phyloP scores from a whole-genome alignment of 2,113 vertebrate species.

The Nannobrachium achirus region DNA sequence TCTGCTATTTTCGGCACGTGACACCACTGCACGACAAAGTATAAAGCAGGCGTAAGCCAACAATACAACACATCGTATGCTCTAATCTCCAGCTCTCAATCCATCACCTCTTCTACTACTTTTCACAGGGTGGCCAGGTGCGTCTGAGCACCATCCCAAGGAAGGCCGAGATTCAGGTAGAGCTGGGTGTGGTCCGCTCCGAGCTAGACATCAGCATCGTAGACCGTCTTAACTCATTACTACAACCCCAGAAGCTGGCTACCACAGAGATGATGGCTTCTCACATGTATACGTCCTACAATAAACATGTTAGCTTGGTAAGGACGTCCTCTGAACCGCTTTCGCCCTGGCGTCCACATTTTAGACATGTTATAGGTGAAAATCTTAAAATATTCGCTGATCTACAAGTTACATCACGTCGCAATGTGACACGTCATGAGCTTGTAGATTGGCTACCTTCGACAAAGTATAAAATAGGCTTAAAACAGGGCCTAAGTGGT shows the following conservation, averaged over 20 bases:
- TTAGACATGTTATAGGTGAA: too few relatives aligned
- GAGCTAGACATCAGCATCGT: slow-evolving; percentile 98
- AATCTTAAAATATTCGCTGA: too few relatives aligned
- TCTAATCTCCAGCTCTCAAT: neutral
- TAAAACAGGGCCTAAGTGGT: too few relatives aligned
- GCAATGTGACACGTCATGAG: too few relatives aligned
- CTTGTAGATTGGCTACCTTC: too few relatives aligned
- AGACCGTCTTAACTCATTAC: slow-evolving; percentile 94
- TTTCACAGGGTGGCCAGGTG: slow-evolving; percentile 87
- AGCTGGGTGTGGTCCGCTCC: slow-evolving; percentile 84
- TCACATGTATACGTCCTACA: slow-evolving; percentile 96
- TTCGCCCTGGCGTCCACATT: too few relatives aligned
- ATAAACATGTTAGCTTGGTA: slow-evolving; percentile 94
- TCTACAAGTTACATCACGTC: too few relatives aligned
- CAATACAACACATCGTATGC: neutral
- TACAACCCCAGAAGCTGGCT: slow-evolving; percentile 92
- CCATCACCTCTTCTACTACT: slow-evolving; percentile 3
- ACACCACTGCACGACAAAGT: too few relatives aligned
- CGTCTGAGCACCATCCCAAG: slow-evolving; percentile 91
- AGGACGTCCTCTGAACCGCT: slow-evolving; percentile 44
- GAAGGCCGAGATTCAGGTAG: slow-evolving; percentile 92
- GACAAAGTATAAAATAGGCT: too few relatives aligned
- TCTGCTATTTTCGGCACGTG: too few relatives aligned
- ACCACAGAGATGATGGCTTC: slow-evolving; percentile 96
- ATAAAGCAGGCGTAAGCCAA: too few relatives aligned